phyloP scores from a whole-genome alignment of 2,113 vertebrate species.

The Stegastes partitus region DNA sequence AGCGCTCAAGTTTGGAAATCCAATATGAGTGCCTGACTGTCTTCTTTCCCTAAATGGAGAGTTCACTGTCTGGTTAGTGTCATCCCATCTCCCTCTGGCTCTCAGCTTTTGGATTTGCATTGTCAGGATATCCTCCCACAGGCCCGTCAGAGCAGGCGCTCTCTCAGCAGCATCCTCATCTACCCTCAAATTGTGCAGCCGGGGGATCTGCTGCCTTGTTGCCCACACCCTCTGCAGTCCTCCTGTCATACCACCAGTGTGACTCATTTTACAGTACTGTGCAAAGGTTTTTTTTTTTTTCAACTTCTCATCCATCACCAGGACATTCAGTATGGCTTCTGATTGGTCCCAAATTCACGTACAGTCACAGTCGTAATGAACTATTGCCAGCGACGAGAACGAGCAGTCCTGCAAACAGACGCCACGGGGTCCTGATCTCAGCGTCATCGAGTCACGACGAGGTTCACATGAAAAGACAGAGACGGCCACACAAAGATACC shows the following conservation, averaged over 20 bases:
- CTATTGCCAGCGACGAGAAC: not conserved
- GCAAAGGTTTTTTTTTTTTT: slow-evolving; percentile 23
- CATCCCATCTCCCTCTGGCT: slow-evolving; percentile 62
- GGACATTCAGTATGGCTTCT: not conserved
- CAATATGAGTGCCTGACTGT: slow-evolving; percentile 60
- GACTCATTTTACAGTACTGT: slow-evolving; percentile 32
- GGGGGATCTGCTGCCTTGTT: slow-evolving; percentile 30
- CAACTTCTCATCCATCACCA: slow-evolving; percentile 6
- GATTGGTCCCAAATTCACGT: not conserved
- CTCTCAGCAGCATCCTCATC: slow-evolving; percentile 52
- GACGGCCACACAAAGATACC: no score
- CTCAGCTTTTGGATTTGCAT: slow-evolving; percentile 50
- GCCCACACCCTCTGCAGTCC: slow-evolving; percentile 19
- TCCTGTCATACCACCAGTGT: slow-evolving; percentile 29
- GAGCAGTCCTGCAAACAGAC: not conserved
- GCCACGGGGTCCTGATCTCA: not conserved
- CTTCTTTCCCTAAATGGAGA: slow-evolving; percentile 45
- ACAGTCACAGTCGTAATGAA: not conserved
- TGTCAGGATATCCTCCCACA: slow-evolving; percentile 61
- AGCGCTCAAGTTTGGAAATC: slow-evolving; percentile 55
- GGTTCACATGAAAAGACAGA: not conserved
- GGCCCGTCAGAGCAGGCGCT: slow-evolving; percentile 31
- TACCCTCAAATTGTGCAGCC: slow-evolving; percentile 39
- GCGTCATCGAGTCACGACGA: not conserved
- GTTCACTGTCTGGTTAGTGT: slow-evolving; percentile 70